Evolutionary conservation across 2,888 invertebrate species (phyloP).

Genomic region (Phortica magna): DNA sequence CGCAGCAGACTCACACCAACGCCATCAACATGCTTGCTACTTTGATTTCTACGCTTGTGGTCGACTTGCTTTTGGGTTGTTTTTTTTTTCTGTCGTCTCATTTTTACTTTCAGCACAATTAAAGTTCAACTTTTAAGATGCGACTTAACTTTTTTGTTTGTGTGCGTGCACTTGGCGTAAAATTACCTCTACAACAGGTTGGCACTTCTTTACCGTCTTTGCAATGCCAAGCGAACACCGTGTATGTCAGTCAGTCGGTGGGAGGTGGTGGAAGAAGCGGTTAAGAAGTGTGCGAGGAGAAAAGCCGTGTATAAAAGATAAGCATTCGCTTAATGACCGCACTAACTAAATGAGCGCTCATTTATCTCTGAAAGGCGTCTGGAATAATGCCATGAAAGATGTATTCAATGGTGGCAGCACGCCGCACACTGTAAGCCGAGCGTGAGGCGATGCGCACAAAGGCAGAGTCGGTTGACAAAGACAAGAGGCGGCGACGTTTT

Average conservation of each 20-base stretch:
- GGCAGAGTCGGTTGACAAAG: background rate
- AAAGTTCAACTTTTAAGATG: background rate
- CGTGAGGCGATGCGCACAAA: background rate
- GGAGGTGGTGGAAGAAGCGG: background rate
- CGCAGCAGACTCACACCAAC: too few species aligned
- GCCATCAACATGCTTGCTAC: background rate
- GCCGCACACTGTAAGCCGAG: background rate
- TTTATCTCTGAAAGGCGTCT: conserved; percentile 29
- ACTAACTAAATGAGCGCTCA: conserved; percentile 33
- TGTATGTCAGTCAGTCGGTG: background rate
- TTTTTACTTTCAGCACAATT: background rate
- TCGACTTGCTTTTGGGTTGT: background rate
- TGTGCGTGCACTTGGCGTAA: conserved; percentile 7
- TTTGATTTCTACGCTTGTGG: background rate
- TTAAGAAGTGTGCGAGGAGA: background rate
- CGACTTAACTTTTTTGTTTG: background rate
- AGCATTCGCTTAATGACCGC: conserved; percentile 29
- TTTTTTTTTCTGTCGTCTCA: background rate
- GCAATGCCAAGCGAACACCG: background rate
- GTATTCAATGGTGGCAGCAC: conserved; percentile 1
- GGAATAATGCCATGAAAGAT: conserved; percentile 26
- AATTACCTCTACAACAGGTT: conserved; percentile 35
- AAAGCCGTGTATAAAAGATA: conserved; percentile 15
- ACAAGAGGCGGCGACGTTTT: too few species aligned
- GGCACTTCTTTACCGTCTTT: background rate